Percentiles rank a stretch among this genome's conserved stretches.
Conservation (phyloP, 2,797 vertebrate genomes). For the Thunnus albacares region DNA sequence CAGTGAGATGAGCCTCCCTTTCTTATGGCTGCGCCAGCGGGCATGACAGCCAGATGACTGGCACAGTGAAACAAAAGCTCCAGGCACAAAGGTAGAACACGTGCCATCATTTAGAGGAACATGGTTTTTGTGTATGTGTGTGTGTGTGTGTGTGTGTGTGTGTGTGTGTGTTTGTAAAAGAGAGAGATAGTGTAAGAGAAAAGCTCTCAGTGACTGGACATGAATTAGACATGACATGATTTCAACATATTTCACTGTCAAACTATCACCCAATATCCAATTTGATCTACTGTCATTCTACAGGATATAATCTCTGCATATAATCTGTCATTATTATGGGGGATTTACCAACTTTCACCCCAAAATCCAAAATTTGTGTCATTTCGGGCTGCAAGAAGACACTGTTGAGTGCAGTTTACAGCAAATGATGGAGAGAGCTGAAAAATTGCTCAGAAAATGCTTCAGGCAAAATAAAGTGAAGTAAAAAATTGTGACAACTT, state of each 20-base stretch:
- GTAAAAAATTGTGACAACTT: slow-evolving; percentile 1
- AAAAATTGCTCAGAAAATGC: background rate
- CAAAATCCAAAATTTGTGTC: background rate
- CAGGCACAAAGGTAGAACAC: slow-evolving; percentile 21
- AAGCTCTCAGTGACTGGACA: background rate
- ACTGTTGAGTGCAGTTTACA: background rate
- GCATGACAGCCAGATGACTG: slow-evolving; percentile 41
- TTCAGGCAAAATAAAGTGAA: background rate
- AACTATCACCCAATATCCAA: background rate
- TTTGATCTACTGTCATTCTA: no score
- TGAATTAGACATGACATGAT: background rate
- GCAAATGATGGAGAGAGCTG: background rate
- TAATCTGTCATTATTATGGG: background rate
- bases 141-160: background rate
- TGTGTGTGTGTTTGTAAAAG: background rate
- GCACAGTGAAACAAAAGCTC: slow-evolving; percentile 35
- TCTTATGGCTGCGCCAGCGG: slow-evolving; percentile 32
- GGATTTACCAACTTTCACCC: background rate
- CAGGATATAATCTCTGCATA: no score
- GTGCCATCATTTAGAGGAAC: slow-evolving; percentile 20
- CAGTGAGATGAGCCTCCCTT: slow-evolving; percentile 15
- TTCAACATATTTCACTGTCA: slow-evolving; percentile 3
- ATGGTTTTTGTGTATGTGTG: background rate
- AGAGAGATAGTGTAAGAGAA: background rate
- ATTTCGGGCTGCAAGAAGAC: slow-evolving; percentile 11